Conservation (phyloP, 2,888 invertebrate species). For the Theristus sp. region DNA sequence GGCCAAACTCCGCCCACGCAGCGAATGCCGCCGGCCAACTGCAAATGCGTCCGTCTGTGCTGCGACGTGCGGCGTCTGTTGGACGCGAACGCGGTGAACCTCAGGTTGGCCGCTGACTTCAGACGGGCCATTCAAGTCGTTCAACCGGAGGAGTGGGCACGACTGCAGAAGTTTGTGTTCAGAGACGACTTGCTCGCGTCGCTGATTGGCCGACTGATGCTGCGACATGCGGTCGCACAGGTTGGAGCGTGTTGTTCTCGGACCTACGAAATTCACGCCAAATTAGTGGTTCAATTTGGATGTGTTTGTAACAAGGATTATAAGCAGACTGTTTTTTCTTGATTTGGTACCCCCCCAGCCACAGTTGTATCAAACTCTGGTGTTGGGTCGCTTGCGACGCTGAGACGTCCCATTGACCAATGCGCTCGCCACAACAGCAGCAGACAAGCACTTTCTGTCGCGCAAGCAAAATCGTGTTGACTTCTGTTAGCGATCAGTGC, state of each 20-base stretch:
- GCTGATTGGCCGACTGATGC: slow-evolving; percentile 21
- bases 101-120: not conserved
- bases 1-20: too few relatives aligned
- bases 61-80: too few relatives aligned
- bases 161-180: slow-evolving; percentile 19
- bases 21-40: too few relatives aligned
- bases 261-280: not conserved
- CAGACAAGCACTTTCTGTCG: too few relatives aligned
- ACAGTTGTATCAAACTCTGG: not conserved
- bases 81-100: too few relatives aligned
- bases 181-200: slow-evolving; percentile 22
- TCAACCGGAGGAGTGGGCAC: slow-evolving; percentile 19
- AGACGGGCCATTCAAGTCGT: slow-evolving; percentile 23
- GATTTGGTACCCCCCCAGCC: too few relatives aligned
- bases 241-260: not conserved
- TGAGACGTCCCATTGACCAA: too few relatives aligned
- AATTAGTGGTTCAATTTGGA: not conserved
- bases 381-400: not conserved
- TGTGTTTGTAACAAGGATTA: not conserved
- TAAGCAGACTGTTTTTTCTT: not conserved
- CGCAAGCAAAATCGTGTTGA: too few relatives aligned
- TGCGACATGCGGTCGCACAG: slow-evolving; percentile 18
- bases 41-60: too few relatives aligned
- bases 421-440: too few relatives aligned
- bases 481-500: too few relatives aligned